Evolutionary conservation across 1,140 invertebrate genomes (phyloP), one percentile per base, ranked within the genome.

Genomic region (Drosophila nasuta): DNA sequence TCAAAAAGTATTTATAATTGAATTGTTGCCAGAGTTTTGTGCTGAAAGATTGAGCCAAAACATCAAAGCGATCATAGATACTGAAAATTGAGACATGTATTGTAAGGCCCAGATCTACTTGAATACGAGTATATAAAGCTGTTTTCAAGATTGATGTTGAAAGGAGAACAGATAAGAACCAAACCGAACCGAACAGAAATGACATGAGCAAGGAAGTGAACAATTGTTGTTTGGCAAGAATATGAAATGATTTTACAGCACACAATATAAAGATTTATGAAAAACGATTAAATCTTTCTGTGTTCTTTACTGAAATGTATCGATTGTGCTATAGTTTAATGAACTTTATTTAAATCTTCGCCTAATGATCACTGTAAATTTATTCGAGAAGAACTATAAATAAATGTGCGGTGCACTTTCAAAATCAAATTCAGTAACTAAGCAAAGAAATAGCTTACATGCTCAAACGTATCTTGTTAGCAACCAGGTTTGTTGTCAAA

Each of bases 1-100:
- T 85, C 77, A 85, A 77, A 75, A 46, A 56, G 65, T 63, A 79
- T 75, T 76, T 79, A 77, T 83, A 83, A 83, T 83, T 83, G 81
- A 83, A 83, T 85, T 85, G 81, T 83, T 59, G 81, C 81, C 64
- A 48, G 25, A 67, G 35, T 54, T 54, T 58, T 79, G 52, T 69
- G 77, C 71, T 85, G 57, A 85, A 81, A 81, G 65, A 67, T 68
- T 33, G 57, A 80, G 59, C 63, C 77, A 35, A 74, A 63, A 64
- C 66, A 71, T 79, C 62, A 66, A 82, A 56, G 35, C 58, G 81
- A 85, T 85, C 49, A 56, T 13, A 85, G 77, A 73, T 54, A 81
- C 46, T 54, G 75, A 77, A 75, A 71, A 71, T 71, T 75, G 52
- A 75, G 66, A 63, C 58, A 64, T 62, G 64, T 69, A 43, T 69